Evolutionary conservation across 2,797 vertebrate species (phyloP), one percentile per base, ranked within the genome.

Genomic region (Sibirionetta formosa): DNA sequence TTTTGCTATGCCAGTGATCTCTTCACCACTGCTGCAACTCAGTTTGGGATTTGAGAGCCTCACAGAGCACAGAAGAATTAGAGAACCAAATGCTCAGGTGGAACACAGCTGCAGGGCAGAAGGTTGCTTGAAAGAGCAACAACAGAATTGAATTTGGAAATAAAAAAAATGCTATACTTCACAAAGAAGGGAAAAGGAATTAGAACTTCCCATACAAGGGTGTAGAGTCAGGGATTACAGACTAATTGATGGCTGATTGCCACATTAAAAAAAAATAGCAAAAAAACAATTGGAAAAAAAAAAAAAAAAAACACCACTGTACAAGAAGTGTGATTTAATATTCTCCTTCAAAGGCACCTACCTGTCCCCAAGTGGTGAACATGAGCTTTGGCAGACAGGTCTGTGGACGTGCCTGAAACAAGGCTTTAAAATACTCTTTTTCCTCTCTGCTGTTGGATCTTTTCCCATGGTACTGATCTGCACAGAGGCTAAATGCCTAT

Each of bases 231-330:
- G 33, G 68, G 46, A 54, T 60, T 66, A 38, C 36, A 61, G 46
- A 36, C 6, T 4, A 33, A 48, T 12, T 31, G 66, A 14, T 1
- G 61, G 76, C 29, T 0, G 1, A 16, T 0, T 20, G 60, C 14
- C 79, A 77, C 24, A 4, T 12, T 17, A 7, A 42, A 71, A 22
- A 23, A 50, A 24, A 19, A 16, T 16, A 9, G 4, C 1, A 6
- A 19, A 64, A 64, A 76, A 16, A 26, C 48, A 50, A 24, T 24
- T 24, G 48, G 23, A 8, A 50, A 50, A 50, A 50, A 48, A 48
- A 23, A 50, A 50, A 48, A 48, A 23, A 50, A 23, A 40, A 40
- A 15, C 40, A 48, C 23, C 48, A 4, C 31, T 71, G 5, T 12
- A 29, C 46, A 31, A 13, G 15, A 50, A 35, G 9, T 0, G 1